phyloP scores from a whole-genome alignment of 2,888 invertebrate species.

The Sialis fuliginosa region DNA sequence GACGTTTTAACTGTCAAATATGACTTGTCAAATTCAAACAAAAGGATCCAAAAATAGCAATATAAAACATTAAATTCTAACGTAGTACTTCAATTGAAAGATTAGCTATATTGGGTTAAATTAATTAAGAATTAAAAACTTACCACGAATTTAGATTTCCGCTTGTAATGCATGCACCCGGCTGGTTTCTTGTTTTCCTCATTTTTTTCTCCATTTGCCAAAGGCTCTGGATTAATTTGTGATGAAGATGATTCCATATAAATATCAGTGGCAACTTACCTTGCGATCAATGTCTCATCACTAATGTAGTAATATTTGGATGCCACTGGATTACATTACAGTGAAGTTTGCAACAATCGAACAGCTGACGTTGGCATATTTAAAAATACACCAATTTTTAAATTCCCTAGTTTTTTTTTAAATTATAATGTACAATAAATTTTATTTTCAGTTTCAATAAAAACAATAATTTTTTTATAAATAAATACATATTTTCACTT shows the following conservation, averaged over 20 bases:
- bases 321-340: neutral
- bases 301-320: neutral
- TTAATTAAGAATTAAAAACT: conserved; percentile 20
- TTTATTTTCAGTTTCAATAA: too few relatives aligned
- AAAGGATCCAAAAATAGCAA: too few relatives aligned
- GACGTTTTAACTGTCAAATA: too few relatives aligned
- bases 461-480: too few relatives aligned
- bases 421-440: too few relatives aligned
- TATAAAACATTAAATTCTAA: too few relatives aligned
- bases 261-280: neutral
- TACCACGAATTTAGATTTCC: conserved; percentile 75
- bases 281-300: neutral
- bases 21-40: too few relatives aligned
- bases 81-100: too few relatives aligned
- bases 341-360: neutral
- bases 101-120: neutral
- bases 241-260: neutral
- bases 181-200: neutral
- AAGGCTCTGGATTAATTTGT: neutral
- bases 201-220: neutral
- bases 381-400: too few relatives aligned
- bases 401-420: too few relatives aligned
- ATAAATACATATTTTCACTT: too few relatives aligned
- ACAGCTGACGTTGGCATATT: too few relatives aligned
- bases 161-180: conserved; percentile 70